phyloP scores from a whole-genome alignment of 2,888 invertebrate species.

The Lacanobia oleracea region DNA sequence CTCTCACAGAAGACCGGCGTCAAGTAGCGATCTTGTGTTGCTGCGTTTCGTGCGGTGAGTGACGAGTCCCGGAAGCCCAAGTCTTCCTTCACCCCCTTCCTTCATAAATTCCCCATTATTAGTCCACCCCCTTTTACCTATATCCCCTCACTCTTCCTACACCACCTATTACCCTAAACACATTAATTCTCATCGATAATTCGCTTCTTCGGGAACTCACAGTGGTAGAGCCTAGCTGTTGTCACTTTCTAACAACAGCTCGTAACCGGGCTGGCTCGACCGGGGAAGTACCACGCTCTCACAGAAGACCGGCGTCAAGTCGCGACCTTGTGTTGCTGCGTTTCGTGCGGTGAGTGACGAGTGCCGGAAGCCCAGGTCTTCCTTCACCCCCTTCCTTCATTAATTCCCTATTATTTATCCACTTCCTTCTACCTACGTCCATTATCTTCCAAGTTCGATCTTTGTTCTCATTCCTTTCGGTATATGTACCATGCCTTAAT shows the following conservation, averaged over 20 bases:
- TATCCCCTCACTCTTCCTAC: too few relatives aligned
- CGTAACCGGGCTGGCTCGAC: slow-evolving; percentile 29
- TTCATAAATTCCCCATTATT: neutral
- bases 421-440: neutral
- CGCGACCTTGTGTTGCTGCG: slow-evolving; percentile 15
- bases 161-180: too few relatives aligned
- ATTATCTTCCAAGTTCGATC: neutral
- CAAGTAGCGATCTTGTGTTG: slow-evolving; percentile 5
- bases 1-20: slow-evolving; percentile 24
- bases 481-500: neutral
- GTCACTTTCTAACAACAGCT: neutral
- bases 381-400: neutral
- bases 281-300: slow-evolving; percentile 41
- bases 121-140: neutral
- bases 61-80: slow-evolving; percentile 23
- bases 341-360: slow-evolving; percentile 27
- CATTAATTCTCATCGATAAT: too few relatives aligned
- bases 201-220: too few relatives aligned
- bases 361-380: slow-evolving; percentile 14
- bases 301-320: slow-evolving; percentile 8
- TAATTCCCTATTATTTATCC: neutral
- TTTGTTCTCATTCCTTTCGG: neutral
- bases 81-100: neutral
- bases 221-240: slow-evolving; percentile 33
- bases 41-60: slow-evolving; percentile 29